Conservation (phyloP, 2,113 vertebrate genomes). For the Aleadryas rufinucha region DNA sequence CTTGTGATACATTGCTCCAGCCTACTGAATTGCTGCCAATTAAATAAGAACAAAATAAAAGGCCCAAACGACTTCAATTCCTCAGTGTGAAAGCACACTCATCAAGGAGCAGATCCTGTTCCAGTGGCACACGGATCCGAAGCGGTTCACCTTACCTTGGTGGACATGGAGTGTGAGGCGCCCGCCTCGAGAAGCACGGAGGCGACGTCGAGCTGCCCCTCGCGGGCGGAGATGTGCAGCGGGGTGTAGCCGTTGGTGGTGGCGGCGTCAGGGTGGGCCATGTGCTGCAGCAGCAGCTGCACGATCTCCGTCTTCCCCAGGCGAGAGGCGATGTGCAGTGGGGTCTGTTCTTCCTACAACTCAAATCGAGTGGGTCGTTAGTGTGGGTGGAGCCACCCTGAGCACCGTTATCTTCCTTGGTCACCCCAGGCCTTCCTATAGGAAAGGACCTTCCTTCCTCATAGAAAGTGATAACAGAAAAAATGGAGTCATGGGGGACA, state of each 20-base stretch:
- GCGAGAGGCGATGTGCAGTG: conserved; percentile 94
- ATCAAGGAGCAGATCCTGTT: accelerated
- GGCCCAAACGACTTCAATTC: background rate
- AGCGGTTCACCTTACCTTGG: conserved; percentile 78
- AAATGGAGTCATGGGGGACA: background rate
- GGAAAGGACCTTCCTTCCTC: no score
- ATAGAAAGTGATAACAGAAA: background rate
- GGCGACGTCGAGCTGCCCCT: conserved; percentile 92
- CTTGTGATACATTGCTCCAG: background rate
- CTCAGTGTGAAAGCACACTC: background rate
- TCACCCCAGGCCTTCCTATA: background rate
- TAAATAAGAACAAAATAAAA: background rate
- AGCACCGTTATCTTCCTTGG: background rate
- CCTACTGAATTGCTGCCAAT: accelerated
- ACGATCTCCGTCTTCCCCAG: conserved; percentile 98
- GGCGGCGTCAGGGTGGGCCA: conserved; percentile 95
- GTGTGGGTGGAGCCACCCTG: background rate
- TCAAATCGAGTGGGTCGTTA: conserved; percentile 56
- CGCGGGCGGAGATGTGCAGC: conserved; percentile 92
- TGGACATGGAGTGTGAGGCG: conserved; percentile 90
- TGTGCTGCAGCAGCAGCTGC: conserved; percentile 93
- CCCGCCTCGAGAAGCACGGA: conserved; percentile 92
- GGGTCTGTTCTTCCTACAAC: conserved; percentile 95
- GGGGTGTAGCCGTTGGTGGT: conserved; percentile 95
- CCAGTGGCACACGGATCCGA: accelerated